Conservation (phyloP, 2,113 vertebrate genomes). For the Bathybates hornii region DNA sequence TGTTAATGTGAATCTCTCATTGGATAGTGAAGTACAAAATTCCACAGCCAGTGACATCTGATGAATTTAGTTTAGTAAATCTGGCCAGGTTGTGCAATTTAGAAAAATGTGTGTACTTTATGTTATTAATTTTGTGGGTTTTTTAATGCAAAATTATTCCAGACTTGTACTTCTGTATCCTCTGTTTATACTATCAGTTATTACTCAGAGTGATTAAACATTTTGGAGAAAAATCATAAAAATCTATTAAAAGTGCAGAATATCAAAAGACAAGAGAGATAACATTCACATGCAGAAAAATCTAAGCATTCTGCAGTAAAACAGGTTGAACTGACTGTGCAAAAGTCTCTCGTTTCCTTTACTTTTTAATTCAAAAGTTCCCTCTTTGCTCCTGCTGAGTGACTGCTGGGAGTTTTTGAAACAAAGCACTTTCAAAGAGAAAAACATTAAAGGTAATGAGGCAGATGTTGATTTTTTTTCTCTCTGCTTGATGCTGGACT, state of each 20-base stretch:
- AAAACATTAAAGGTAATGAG: neutral
- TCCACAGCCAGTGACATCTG: neutral
- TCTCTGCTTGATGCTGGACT: neutral
- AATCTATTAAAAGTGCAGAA: neutral
- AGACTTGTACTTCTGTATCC: neutral
- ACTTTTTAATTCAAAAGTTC: neutral
- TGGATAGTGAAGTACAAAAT: neutral
- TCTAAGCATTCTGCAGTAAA: neutral
- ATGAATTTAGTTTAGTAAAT: neutral
- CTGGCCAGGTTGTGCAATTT: neutral
- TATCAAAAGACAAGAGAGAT: neutral
- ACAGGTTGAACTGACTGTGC: neutral
- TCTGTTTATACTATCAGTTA: neutral
- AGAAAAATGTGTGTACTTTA: neutral
- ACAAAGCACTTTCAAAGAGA: neutral
- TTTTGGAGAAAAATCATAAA: neutral
- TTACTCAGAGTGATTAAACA: neutral
- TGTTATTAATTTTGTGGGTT: neutral
- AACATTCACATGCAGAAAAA: neutral
- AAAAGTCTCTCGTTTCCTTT: neutral
- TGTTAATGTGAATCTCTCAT: neutral
- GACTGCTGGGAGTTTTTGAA: neutral
- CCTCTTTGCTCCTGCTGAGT: neutral
- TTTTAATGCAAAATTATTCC: neutral
- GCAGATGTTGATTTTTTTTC: neutral